phyloP scores from a whole-genome alignment of 2,797 vertebrate genomes.

The Catamblyrhynchus diadema region DNA sequence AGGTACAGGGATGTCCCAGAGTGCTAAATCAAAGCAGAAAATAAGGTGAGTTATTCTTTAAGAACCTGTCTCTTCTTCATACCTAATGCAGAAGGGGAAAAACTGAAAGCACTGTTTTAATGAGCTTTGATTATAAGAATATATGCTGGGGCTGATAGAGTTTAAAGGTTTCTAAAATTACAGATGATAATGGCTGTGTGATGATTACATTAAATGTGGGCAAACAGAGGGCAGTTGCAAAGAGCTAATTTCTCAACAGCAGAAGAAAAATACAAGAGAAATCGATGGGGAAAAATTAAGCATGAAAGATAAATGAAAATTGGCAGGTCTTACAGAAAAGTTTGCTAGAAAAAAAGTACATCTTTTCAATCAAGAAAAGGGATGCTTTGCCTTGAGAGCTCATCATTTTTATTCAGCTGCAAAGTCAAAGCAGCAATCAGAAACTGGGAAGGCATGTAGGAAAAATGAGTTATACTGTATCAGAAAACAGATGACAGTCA shows the following conservation, averaged over 20 bases:
- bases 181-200: not conserved
- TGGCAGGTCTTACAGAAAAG: not conserved
- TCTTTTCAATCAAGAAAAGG: slow-evolving; percentile 38
- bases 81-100: not conserved
- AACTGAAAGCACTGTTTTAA: slow-evolving; percentile 1
- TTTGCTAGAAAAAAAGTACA: not conserved
- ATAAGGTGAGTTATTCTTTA: not conserved
- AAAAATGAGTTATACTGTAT: not conserved
- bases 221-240: slow-evolving; percentile 54
- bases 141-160: not conserved
- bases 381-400: slow-evolving; percentile 32
- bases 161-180: slow-evolving; percentile 48
- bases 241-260: slow-evolving; percentile 39
- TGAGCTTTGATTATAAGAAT: slow-evolving; percentile 7
- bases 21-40: slow-evolving; percentile 29
- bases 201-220: slow-evolving; percentile 46
- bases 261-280: slow-evolving; percentile 31
- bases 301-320: slow-evolving; percentile 32
- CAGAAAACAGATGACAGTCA: not conserved
- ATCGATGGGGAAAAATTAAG: slow-evolving; percentile 7
- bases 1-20: not conserved
- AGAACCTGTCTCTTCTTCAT: not conserved
- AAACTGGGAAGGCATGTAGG: not conserved
- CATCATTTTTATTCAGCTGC: slow-evolving; percentile 38
- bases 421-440: slow-evolving; percentile 55